Base-by-base conservation (phyloP, 2,888 invertebrate genomes). In the Lithophane leautieri region DNA sequence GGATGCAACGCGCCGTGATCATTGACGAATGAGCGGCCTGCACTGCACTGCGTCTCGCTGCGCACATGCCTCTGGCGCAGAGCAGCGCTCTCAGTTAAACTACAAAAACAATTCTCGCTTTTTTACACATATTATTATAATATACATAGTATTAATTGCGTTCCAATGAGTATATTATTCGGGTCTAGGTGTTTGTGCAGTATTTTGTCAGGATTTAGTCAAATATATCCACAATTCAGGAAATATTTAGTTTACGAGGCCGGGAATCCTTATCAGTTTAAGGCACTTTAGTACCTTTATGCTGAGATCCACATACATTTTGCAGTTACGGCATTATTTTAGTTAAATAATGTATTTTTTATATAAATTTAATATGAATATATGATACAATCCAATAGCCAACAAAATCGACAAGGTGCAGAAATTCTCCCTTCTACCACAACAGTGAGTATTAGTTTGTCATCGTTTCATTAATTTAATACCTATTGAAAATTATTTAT, bases 391-490 rank as follows among this genome's bases (percentile, higher is more conserved):
- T 75, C 2, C 9, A 22, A n/a, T 50, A 73, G 73, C 1, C 40
- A 58, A 12, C 58, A 50, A 73, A 7, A 47, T 8, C 34, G 25
- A 28, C n/a, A 50, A 50, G 14, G 28, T 28, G 40, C 0, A n/a
- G 76, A 76, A 19, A 19, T 28, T 22, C 6, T 22, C 0, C 40
- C n/a, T 14, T 0, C 19, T n/a, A n/a, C 22, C 7, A 50, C 16
- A 73, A 28, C 60, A 9, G 73, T 73, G 6, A 73, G 73, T 73
- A 28, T 16, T 28, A 28, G 6, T 70, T 28, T 44, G 8, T 72
- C 2, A 14, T 28, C 1, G 1, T 58, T 28, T 56, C 7, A 25
- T 56, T 25, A 12, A 12, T 56, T 34, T 6, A 25, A 56, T 14
- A 25, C 12, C 22, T 52, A 25, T 12, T 12, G 12, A 25, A 54